Evolutionary conservation across 2,888 invertebrate genomes (phyloP), one percentile per base, ranked within the genome.

Genomic region (Parthenolecanium corni): DNA sequence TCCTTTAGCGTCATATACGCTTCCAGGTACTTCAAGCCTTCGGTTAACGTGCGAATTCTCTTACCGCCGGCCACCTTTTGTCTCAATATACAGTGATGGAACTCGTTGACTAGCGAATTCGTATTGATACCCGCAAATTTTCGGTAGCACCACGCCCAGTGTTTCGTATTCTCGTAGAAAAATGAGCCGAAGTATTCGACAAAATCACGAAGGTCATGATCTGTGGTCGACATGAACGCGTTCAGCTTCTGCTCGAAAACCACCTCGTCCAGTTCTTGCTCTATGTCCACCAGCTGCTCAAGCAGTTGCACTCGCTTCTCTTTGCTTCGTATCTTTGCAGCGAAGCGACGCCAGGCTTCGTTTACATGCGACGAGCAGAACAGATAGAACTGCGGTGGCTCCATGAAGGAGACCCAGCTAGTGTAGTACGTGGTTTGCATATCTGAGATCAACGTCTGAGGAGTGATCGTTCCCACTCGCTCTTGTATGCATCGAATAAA

Each of bases 141-240:
- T 2, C 52, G 52, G 36, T 52, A 52, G 21, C 52, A 52, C 21
- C 42, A 62, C 5, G 62, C 62, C 62, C 62, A 62, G n/a, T 42
- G 44, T n/a, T 52, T 36, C 1, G 5, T 14, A 18, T 52, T 62
- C 11, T 25, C 25, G 3, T 20, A 24, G 18, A 18, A 52, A 51
- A 40, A 4, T 12, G 12, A 11, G 6, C 25, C 31, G 20, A 62
- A 52, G 25, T 44, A 36, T 1, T 52, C 25, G 12, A 62, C 16
- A 1, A 52, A 51, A 11, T 42, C 20, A 18, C 42, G 38, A 9
- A 18, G 18, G 12, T 62, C 62, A 5, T 14, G 24, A 40, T 62
- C 62, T 2, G 12, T 52, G 16, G 38, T 31, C 14, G 12, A 16
- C 18, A 56, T 11, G 18, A 62, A 62, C 9, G 38, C 31, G 1